These are phyloP conservation scores for Hippocampus kuda DNA, from an alignment of 2,797 vertebrate species.

Conservation along the genomic window DNA sequence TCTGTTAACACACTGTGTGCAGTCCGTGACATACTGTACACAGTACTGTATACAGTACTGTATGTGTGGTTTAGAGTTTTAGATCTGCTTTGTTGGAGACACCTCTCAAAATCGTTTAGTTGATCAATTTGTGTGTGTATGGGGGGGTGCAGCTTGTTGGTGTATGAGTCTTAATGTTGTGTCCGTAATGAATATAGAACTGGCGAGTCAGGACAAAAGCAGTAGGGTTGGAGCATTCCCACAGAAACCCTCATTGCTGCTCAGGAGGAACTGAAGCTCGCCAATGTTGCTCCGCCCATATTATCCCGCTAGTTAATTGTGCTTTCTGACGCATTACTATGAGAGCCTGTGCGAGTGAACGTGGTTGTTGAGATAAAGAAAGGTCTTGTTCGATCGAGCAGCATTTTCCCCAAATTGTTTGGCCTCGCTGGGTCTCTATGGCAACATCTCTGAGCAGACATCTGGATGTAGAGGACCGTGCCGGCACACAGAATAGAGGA, in stretches of 20 bases:
- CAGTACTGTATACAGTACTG: background rate
- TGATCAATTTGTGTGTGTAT: background rate
- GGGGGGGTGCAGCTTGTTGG: too few species aligned
- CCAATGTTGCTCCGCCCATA: constrained; percentile 3
- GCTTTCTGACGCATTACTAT: constrained; percentile 52
- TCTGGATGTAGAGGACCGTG: constrained; percentile 56
- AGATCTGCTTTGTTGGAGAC: too few species aligned
- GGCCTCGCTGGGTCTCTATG: constrained; percentile 48
- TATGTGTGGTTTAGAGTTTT: background rate
- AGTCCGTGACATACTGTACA: background rate
- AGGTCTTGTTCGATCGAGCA: constrained; percentile 41
- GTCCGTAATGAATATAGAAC: constrained; percentile 16
- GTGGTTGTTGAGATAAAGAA: constrained; percentile 17
- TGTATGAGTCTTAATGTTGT: constrained; percentile 6
- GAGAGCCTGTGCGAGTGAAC: constrained; percentile 28
- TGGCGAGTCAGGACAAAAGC: constrained; percentile 32
- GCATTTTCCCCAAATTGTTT: constrained; percentile 43
- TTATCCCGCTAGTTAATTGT: constrained; percentile 45
- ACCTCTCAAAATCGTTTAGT: background rate
- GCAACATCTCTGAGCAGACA: constrained; percentile 55
- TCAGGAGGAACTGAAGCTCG: constrained; percentile 19
- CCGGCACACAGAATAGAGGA: constrained; percentile 52
- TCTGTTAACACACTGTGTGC: background rate
- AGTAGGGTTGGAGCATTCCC: constrained; percentile 40
- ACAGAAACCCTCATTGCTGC: constrained; percentile 61